Evolutionary conservation across 92 coral and sea anemone genomes (phyloP), one percentile per base, ranked within the genome.

Genomic region (Zoanthus solanderi): DNA sequence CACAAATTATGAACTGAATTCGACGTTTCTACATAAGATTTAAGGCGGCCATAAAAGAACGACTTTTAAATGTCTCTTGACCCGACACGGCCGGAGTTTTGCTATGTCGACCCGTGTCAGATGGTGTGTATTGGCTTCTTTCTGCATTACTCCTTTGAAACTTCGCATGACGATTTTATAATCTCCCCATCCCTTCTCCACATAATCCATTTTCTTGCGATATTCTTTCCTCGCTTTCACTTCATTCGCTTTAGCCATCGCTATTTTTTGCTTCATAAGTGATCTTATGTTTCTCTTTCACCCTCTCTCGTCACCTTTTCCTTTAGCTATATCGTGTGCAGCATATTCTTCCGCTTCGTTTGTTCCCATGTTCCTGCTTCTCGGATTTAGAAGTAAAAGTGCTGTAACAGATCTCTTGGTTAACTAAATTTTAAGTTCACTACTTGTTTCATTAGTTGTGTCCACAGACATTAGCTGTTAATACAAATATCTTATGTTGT

Each of bases 101-200:
- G 23, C 23, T 23, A 23, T 23, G 23, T 23, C 23, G 23, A 23
- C 23, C 23, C 23, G 23, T 23, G 23, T 23, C 23, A 23, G 23
- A 23, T 23, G 23, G 23, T 23, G 23, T 23, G 23, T 23, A 23
- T 23, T 23, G 23, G 23, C 23, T 23, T 78, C 83, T 78, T 31
- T 78, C 83, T 78, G 69, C 83, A 78, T 13, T 78, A 78, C 14
- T 30, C 46, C 50, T 54, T 78, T 78, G 68, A 78, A 54, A 23
- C 31, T 50, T 78, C 10, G 47, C 45, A 78, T 56, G 66, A 78
- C 47, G 48, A 58, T 31, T 28, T 78, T 52, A 30, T 56, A 13
- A 30, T 56, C 47, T 50, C 66, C 83, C 83, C 83, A 78, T 78
- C 83, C 52, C 68, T 23, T 78, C n/a, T 78, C 67, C 42, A 76